These are phyloP conservation scores for Macrotus californicus DNA, from an alignment of 2,113 vertebrate species.

Conservation along the genomic window DNA sequence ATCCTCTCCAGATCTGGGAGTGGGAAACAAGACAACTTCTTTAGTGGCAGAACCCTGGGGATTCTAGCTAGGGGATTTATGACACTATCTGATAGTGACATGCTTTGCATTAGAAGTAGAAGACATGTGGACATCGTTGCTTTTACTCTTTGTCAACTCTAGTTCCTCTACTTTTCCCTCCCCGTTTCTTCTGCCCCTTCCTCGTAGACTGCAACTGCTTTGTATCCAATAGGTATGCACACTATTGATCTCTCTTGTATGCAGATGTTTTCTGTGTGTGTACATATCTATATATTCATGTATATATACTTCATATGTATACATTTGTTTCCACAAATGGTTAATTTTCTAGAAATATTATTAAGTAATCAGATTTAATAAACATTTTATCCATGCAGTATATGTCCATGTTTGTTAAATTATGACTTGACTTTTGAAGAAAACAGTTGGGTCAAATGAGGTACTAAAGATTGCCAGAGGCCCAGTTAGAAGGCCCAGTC, in stretches of 20 bases:
- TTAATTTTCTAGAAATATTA: conserved; percentile 6
- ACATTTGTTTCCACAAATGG: neutral
- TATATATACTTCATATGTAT: neutral
- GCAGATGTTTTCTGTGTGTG: neutral
- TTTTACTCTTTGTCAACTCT: neutral
- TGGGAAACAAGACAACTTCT: neutral
- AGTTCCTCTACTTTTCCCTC: neutral
- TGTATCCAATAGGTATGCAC: neutral
- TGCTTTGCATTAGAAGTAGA: neutral
- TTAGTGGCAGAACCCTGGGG: neutral
- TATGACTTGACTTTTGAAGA: neutral
- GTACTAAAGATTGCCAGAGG: neutral
- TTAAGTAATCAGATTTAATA: neutral
- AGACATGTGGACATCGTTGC: neutral
- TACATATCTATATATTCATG: neutral
- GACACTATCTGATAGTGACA: neutral
- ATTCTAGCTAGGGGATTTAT: neutral
- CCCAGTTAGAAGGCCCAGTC: neutral
- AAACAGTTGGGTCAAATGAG: neutral
- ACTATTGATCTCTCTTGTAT: neutral
- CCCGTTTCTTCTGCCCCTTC: neutral
- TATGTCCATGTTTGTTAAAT: neutral
- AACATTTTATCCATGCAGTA: neutral
- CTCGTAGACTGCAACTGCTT: neutral
- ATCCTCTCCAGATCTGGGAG: neutral